Percentiles rank a stretch among this genome's conserved stretches.
phyloP scores from a whole-genome alignment of 1,140 invertebrate species.

The Drosophila subobscura region DNA sequence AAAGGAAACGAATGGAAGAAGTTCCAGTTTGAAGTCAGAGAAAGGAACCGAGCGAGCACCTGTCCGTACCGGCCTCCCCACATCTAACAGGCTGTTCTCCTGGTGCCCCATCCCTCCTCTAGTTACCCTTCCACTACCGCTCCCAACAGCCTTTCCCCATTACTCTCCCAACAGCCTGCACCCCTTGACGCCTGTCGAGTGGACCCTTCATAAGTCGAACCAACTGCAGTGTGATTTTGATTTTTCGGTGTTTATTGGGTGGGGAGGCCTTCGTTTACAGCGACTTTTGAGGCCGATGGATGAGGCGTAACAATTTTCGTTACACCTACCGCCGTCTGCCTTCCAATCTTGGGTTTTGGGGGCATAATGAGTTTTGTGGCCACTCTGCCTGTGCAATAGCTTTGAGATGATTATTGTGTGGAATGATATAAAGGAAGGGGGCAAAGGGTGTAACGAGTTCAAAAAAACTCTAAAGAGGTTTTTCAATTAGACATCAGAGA shows the following conservation, averaged over 20 bases:
- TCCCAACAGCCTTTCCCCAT: background rate
- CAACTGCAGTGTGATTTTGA: slow-evolving; percentile 47
- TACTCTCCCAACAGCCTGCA: background rate
- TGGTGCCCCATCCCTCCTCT: background rate
- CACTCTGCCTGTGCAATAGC: too few species aligned
- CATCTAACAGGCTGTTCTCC: background rate
- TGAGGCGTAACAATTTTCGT: background rate
- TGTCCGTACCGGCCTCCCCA: slow-evolving; percentile 12
- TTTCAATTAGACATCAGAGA: too few species aligned
- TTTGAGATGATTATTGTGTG: too few species aligned
- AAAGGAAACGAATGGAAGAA: background rate
- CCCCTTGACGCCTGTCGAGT: slow-evolving; percentile 28
- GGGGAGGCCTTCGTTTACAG: background rate
- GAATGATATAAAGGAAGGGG: too few species aligned
- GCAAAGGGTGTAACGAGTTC: too few species aligned
- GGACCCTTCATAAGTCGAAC: slow-evolving; percentile 55
- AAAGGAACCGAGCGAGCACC: background rate
- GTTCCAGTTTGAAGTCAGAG: background rate
- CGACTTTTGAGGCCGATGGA: background rate
- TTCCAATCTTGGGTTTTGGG: background rate
- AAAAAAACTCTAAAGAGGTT: too few species aligned
- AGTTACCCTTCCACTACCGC: background rate
- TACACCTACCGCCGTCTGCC: too few species aligned
- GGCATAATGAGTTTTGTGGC: background rate
- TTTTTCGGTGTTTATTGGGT: slow-evolving; percentile 30